phyloP scores from a whole-genome alignment of 2,797 vertebrate species.

The Clarias fuscus region DNA sequence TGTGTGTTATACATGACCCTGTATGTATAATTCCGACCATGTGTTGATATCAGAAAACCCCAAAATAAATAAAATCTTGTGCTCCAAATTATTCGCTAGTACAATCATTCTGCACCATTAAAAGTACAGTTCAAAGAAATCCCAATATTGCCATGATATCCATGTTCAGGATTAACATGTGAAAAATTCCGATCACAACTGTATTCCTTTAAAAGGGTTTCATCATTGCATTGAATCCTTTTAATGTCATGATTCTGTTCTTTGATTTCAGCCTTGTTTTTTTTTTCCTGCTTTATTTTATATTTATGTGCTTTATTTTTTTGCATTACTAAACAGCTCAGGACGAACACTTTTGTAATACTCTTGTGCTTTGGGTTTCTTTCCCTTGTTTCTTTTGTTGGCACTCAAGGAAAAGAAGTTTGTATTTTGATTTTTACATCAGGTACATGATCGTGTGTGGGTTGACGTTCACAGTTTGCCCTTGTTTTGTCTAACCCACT shows the following conservation, averaged over 20 bases:
- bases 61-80: too few relatives aligned
- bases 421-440: constrained; percentile 99
- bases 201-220: neutral
- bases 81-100: too few relatives aligned
- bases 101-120: too few relatives aligned
- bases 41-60: too few relatives aligned
- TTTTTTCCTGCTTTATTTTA: neutral
- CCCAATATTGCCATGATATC: too few relatives aligned
- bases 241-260: constrained; percentile 1
- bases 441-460: constrained; percentile 80
- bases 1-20: too few relatives aligned
- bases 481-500: constrained; percentile 46
- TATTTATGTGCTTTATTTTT: constrained; percentile 27
- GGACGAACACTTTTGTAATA: constrained; percentile 24
- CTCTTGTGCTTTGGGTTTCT: constrained; percentile 57
- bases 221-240: neutral
- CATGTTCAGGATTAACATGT: too few relatives aligned
- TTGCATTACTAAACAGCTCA: constrained; percentile 6
- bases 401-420: constrained; percentile 96
- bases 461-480: constrained; percentile 46
- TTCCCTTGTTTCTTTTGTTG: constrained; percentile 77
- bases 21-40: too few relatives aligned
- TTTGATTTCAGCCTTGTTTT: neutral
- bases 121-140: too few relatives aligned
- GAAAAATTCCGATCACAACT: too few relatives aligned